Evolutionary conservation across 2,797 vertebrate species (phyloP).

Genomic region (Lateolabrax maculatus): DNA sequence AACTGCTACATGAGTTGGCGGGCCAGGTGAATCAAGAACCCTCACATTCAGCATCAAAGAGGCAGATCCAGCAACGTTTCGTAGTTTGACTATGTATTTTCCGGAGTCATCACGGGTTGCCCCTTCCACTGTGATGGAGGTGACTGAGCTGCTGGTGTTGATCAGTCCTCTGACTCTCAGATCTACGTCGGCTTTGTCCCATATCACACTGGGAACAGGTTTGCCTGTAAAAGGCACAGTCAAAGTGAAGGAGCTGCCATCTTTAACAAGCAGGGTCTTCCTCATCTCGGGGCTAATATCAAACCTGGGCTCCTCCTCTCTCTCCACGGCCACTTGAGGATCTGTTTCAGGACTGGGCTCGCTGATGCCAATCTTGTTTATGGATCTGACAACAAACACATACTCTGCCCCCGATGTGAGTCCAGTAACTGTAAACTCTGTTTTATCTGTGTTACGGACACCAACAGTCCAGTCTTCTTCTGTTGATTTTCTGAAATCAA

Average conservation of each 20-base stretch:
- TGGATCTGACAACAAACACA: slow-evolving; percentile 91
- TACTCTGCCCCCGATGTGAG: slow-evolving; percentile 91
- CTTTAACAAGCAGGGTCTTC: slow-evolving; percentile 95
- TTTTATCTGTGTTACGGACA: slow-evolving; percentile 90
- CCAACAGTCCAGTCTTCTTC: slow-evolving; percentile 93
- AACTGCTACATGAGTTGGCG: slow-evolving; percentile 87
- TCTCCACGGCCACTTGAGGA: slow-evolving; percentile 91
- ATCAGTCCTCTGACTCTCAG: slow-evolving; percentile 92
- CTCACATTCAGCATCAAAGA: slow-evolving; percentile 92
- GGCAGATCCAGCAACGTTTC: slow-evolving; percentile 91
- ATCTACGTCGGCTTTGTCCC: slow-evolving; percentile 95
- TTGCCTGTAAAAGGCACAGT: slow-evolving; percentile 94
- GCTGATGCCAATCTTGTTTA: slow-evolving; percentile 95
- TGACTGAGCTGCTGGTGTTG: slow-evolving; percentile 88
- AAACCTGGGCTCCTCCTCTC: slow-evolving; percentile 96
- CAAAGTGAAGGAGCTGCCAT: slow-evolving; percentile 93
- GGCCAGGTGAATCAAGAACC: slow-evolving; percentile 97
- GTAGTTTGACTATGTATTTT: slow-evolving; percentile 94
- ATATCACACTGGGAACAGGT: slow-evolving; percentile 92
- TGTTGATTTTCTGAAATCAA: slow-evolving; percentile 92
- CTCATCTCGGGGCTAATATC: slow-evolving; percentile 94
- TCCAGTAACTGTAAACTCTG: slow-evolving; percentile 91
- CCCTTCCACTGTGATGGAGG: slow-evolving; percentile 93
- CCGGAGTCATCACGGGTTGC: slow-evolving; percentile 96
- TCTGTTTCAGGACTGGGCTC: slow-evolving; percentile 94